phyloP scores from a whole-genome alignment of 2,113 vertebrate species.

The Atlantisia rogersi region DNA sequence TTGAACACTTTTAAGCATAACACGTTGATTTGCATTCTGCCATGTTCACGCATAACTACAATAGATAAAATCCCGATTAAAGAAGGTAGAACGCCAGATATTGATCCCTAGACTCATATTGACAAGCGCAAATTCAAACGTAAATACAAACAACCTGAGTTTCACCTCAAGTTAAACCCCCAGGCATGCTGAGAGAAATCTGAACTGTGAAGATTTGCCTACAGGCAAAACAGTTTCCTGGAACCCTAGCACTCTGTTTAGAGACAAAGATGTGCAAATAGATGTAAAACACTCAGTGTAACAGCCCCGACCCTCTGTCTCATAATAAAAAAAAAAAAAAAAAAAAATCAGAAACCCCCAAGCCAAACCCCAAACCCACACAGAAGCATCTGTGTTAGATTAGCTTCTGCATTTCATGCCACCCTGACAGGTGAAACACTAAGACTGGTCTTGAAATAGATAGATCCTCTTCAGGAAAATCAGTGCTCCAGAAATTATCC shows the following conservation, averaged over 20 bases:
- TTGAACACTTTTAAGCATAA: neutral
- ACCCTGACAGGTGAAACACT: neutral
- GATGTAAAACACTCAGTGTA: neutral
- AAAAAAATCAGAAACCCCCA: rapidly evolving
- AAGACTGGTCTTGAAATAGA: neutral
- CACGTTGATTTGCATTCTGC: neutral
- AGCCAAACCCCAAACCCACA: no score
- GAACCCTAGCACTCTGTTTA: neutral
- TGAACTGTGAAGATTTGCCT: conserved; percentile 29
- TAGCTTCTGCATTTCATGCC: neutral
- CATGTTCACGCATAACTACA: neutral
- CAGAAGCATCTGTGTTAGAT: neutral
- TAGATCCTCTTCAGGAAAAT: neutral
- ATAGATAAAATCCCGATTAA: neutral
- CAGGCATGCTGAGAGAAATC: neutral
- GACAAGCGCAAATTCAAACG: conserved; percentile 23
- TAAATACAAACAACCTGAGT: neutral
- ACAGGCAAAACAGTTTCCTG: conserved; percentile 20
- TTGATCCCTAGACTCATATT: neutral
- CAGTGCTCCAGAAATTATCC: neutral
- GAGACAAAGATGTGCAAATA: neutral
- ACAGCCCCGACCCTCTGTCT: neutral
- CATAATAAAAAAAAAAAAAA: neutral
- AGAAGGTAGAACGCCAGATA: neutral
- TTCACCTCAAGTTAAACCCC: conserved; percentile 25